Evolutionary conservation across 2,888 invertebrate genomes (phyloP), one percentile per base, ranked within the genome.

Genomic region (Keiferia lycopersicella): DNA sequence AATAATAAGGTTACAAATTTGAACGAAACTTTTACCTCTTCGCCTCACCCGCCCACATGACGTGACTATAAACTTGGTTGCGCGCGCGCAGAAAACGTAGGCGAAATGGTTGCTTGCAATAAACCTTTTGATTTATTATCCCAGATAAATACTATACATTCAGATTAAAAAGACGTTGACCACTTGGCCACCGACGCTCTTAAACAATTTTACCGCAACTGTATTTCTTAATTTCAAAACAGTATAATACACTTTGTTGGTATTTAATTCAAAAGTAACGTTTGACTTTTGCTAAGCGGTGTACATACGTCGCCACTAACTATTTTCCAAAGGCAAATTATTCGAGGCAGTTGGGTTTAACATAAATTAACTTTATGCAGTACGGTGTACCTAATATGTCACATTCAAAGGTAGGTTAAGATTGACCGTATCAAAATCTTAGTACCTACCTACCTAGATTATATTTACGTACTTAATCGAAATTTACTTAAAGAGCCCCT

Each of bases 91-190:
- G 53, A 41, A 53, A 63, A 71, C 73, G 77, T 77, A 76, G 75
- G 77, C 75, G 76, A 72, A 68, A 69, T 70, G 65, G 68, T 70
- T 22, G 34, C 64, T 70, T 22, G 41, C 64, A 70, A 72, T 75
- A 76, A 77, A 73, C 60, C 57, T 67, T 71, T 69, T 73, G 75
- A 77, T 71, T 71, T 75, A 77, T 64, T 64, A 57, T 69, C 50
- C 61, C 65, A 73, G 69, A 72, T 77, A 69, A 65, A 65, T 61
- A 58, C 56, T 56, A 60, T 18, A 26, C 63, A 59, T 63, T 63
- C 34, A 64, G 45, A 51, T 53, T 53, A 66, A 63, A 62, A 59
- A 62, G 48, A 12, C 48, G 26, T 50, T 65, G 50, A 61, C 58
- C 58, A 50, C n/a, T n/a, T n/a, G n/a, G n/a, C n/a, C n/a, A n/a